phyloP scores from a whole-genome alignment of 2,888 invertebrate genomes.

The Caenorhabditis sulstoni region DNA sequence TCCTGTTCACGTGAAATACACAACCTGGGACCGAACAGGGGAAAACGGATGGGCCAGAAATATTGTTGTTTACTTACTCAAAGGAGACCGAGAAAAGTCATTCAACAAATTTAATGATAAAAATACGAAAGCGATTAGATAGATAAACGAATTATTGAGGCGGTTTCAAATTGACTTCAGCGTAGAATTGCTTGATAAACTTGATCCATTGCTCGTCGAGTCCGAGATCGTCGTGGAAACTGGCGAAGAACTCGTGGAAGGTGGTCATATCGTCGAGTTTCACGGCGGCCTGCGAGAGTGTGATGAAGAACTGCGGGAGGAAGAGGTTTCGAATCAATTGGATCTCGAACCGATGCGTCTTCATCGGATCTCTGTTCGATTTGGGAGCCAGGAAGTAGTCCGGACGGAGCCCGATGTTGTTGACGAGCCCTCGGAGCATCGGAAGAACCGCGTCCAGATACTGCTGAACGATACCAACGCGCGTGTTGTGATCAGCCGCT shows the following conservation, averaged over 20 bases:
- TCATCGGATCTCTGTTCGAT: slow-evolving; percentile 38
- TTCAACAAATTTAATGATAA: slow-evolving; percentile 10
- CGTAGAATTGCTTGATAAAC: slow-evolving; percentile 10
- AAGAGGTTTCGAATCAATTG: slow-evolving; percentile 34
- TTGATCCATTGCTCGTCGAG: slow-evolving; percentile 13
- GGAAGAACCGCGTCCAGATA: slow-evolving; percentile 50
- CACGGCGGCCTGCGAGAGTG: slow-evolving; percentile 28
- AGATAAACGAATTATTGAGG: slow-evolving; percentile 1
- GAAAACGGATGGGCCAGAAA: neutral
- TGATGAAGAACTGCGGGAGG: slow-evolving; percentile 30
- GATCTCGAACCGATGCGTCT: slow-evolving; percentile 28
- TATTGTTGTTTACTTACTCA: slow-evolving; percentile 35
- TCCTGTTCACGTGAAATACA: slow-evolving; percentile 48
- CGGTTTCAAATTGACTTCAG: slow-evolving; percentile 18
- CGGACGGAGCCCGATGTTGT: slow-evolving; percentile 41
- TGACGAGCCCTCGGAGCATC: slow-evolving; percentile 39
- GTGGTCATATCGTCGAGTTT: slow-evolving; percentile 29
- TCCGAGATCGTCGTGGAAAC: slow-evolving; percentile 42
- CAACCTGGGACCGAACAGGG: slow-evolving; percentile 2
- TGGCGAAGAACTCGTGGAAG: slow-evolving; percentile 43
- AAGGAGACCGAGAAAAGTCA: slow-evolving; percentile 5
- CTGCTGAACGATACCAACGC: slow-evolving; percentile 40
- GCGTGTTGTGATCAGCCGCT: slow-evolving; percentile 22
- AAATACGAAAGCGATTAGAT: slow-evolving; percentile 1
- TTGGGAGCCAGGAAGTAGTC: slow-evolving; percentile 44